Conservation (phyloP, 1,140 invertebrate species). For the Drosophila persimilis region DNA sequence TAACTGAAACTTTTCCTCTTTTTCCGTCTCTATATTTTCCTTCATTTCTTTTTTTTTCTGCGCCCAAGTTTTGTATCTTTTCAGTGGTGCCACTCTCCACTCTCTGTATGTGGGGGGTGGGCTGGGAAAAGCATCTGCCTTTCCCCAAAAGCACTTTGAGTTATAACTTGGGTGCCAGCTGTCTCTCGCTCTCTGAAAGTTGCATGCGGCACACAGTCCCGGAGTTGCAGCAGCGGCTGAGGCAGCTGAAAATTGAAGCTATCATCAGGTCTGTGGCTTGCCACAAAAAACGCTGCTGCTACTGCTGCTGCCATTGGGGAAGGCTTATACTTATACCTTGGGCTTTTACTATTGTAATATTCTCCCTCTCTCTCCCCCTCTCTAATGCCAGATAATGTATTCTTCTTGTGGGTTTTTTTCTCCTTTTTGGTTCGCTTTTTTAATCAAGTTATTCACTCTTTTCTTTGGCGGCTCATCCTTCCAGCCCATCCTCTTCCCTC, state of each 20-base stretch:
- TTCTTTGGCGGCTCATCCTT: no score
- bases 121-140: constrained; percentile 35
- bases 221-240: constrained; percentile 41
- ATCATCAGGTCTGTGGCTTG: constrained; percentile 36
- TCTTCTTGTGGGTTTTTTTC: constrained; percentile 5
- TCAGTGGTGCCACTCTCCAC: not conserved
- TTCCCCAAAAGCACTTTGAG: constrained; percentile 40
- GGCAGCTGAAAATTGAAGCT: constrained; percentile 41
- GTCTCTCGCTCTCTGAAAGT: constrained; percentile 28
- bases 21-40: constrained; percentile 32
- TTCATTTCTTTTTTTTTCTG: constrained; percentile 35
- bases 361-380: constrained; percentile 9
- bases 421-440: constrained; percentile 12
- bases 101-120: constrained; percentile 11
- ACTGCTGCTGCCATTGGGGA: no score
- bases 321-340: not conserved
- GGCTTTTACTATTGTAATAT: not conserved
- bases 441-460: constrained; percentile 38
- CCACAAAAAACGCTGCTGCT: constrained; percentile 14
- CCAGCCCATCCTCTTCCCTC: no score
- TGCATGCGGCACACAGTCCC: constrained; percentile 3
- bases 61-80: constrained; percentile 75
- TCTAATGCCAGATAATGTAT: constrained; percentile 26
- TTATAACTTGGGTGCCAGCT: constrained; percentile 76
- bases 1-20: constrained; percentile 79